These are phyloP conservation scores for Tichodroma muraria DNA, from an alignment of 2,113 vertebrate genomes.

Conservation along the genomic window DNA sequence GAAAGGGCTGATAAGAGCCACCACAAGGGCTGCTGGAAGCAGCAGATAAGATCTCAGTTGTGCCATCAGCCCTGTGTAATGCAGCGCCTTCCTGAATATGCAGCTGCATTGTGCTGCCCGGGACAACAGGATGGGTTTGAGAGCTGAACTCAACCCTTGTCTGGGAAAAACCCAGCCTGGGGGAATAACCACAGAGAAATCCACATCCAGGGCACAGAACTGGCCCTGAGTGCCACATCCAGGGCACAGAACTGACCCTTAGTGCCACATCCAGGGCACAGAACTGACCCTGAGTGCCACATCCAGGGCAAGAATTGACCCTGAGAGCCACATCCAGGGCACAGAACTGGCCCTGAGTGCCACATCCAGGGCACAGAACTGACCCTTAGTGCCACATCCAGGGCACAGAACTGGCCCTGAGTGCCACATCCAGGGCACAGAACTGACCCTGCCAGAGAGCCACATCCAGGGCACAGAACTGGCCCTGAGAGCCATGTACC, in stretches of 20 bases:
- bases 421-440: background rate
- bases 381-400: background rate
- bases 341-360: background rate
- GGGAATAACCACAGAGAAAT: background rate
- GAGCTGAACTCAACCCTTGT: background rate
- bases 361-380: no score
- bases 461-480: background rate
- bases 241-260: background rate
- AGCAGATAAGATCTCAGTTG: constrained; percentile 10
- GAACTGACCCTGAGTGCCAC: background rate
- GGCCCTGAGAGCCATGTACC: accelerated
- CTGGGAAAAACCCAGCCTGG: background rate
- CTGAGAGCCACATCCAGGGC: background rate
- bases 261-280: background rate
- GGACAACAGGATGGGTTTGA: background rate
- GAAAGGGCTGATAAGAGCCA: background rate
- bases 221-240: background rate
- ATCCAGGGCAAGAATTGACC: background rate
- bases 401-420: background rate
- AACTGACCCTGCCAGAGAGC: background rate
- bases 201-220: background rate
- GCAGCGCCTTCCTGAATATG: background rate
- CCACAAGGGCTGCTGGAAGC: background rate
- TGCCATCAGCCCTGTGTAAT: background rate
- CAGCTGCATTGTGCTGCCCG: background rate